Conservation (phyloP, 2,797 vertebrate species). For the Capromys pilorides region DNA sequence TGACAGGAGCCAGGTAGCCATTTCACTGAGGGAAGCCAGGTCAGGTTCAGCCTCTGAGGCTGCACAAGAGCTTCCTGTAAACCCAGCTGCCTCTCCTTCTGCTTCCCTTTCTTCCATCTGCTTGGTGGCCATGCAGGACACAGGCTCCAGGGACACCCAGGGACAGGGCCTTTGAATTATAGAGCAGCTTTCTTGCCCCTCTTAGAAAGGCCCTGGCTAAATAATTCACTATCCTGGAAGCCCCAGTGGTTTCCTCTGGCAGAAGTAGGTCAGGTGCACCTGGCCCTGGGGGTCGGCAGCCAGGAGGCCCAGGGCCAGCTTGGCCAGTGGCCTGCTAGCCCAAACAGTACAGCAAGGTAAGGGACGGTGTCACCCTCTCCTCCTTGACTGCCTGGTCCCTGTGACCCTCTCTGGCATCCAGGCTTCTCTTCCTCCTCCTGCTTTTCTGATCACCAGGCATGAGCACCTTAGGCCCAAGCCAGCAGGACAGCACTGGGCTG, state of each 20-base stretch:
- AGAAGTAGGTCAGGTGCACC: constrained; percentile 74
- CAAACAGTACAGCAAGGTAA: not conserved
- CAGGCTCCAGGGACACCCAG: constrained; percentile 7
- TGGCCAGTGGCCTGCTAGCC: not conserved
- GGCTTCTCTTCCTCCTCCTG: not conserved
- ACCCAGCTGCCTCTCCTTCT: not conserved
- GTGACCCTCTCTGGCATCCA: not conserved
- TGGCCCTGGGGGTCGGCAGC: not conserved
- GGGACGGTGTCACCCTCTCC: not conserved
- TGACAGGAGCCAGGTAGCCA: not conserved
- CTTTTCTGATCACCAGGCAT: not conserved
- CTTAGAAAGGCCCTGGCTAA: constrained; percentile 81
- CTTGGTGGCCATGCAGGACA: not conserved
- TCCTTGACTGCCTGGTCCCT: not conserved
- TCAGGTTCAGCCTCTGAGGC: not conserved
- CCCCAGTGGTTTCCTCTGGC: constrained; percentile 57
- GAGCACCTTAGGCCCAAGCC: not conserved
- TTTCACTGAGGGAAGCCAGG: not conserved
- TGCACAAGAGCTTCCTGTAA: not conserved
- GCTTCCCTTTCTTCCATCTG: not conserved
- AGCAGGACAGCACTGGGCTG: not conserved
- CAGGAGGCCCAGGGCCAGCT: not conserved
- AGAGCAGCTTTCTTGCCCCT: constrained; percentile 76
- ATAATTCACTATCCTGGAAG: constrained; percentile 82
- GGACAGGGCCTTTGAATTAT: constrained; percentile 83